phyloP scores from a whole-genome alignment of 2,797 vertebrate genomes.

The Fistularia commersonii region DNA sequence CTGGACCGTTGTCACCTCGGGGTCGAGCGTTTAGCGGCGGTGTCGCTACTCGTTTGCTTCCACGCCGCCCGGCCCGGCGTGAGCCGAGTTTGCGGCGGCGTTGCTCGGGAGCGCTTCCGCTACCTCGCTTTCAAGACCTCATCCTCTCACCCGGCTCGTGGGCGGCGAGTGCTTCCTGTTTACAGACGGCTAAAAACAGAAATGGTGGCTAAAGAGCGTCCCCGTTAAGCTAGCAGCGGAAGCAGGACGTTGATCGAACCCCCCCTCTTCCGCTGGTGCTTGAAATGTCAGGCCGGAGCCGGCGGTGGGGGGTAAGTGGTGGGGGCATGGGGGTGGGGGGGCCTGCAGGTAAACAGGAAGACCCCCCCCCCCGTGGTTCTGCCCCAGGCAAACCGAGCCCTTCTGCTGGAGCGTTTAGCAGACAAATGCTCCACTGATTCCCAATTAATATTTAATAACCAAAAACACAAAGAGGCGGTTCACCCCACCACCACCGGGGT shows the following conservation, averaged over 20 bases:
- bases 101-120: constrained; percentile 44
- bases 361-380: constrained; percentile 54
- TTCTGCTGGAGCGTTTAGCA: constrained; percentile 76
- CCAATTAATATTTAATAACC: constrained; percentile 78
- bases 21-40: constrained; percentile 79
- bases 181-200: constrained; percentile 68
- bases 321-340: constrained; percentile 31
- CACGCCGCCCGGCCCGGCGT: constrained; percentile 63
- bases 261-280: constrained; percentile 52
- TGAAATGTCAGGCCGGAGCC: constrained; percentile 62
- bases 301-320: constrained; percentile 56
- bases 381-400: constrained; percentile 65
- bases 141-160: too few relatives aligned
- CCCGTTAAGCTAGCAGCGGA: constrained; percentile 56
- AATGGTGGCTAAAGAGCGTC: constrained; percentile 53
- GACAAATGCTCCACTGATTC: constrained; percentile 77
- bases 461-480: constrained; percentile 54
- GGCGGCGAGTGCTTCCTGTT: too few relatives aligned
- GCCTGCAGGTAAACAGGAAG: constrained; percentile 68
- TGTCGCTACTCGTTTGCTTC: constrained; percentile 88
- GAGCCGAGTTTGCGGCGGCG: constrained; percentile 53
- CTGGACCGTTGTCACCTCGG: constrained; percentile 76
- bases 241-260: constrained; percentile 55
- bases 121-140: constrained; percentile 35
- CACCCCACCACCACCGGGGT: too few relatives aligned